Percentiles rank a stretch among this genome's conserved stretches.
Conservation (phyloP, 2,797 vertebrate species). For the Hydrolagus colliei region DNA sequence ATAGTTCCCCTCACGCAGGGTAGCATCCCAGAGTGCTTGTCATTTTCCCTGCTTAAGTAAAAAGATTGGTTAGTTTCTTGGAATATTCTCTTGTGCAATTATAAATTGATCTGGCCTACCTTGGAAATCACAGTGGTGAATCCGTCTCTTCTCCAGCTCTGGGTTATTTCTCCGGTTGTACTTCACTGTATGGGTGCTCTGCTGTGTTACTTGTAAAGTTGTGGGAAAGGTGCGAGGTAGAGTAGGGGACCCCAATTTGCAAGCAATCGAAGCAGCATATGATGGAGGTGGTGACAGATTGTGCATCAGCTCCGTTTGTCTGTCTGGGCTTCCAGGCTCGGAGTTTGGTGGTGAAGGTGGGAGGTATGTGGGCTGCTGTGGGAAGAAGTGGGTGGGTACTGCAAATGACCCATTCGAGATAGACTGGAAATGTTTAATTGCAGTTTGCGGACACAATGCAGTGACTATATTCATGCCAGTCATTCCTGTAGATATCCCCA, state of each 20-base stretch:
- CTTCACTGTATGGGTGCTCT: slow-evolving; percentile 58
- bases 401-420: slow-evolving; percentile 60
- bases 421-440: slow-evolving; percentile 61
- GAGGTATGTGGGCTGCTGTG: slow-evolving; percentile 67
- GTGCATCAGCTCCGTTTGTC: slow-evolving; percentile 78
- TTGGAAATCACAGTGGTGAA: slow-evolving; percentile 90
- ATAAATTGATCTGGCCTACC: slow-evolving; percentile 54
- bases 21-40: too few species aligned
- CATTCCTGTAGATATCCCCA: slow-evolving; percentile 67
- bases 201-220: slow-evolving; percentile 62
- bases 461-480: slow-evolving; percentile 64
- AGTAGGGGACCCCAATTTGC: slow-evolving; percentile 75
- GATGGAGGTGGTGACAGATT: slow-evolving; percentile 86
- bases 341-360: slow-evolving; percentile 91
- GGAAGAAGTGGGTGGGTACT: slow-evolving; percentile 62
- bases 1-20: too few species aligned
- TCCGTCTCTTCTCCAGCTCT: slow-evolving; percentile 87
- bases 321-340: slow-evolving; percentile 85
- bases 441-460: slow-evolving; percentile 56
- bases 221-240: slow-evolving; percentile 53
- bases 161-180: slow-evolving; percentile 89
- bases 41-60: too few species aligned
- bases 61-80: too few species aligned
- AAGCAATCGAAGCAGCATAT: slow-evolving; percentile 85
- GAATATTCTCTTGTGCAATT: too few species aligned